Percentiles rank a stretch among this genome's conserved stretches.
phyloP scores from a whole-genome alignment of 2,797 vertebrate genomes.

The Microchirus variegatus region DNA sequence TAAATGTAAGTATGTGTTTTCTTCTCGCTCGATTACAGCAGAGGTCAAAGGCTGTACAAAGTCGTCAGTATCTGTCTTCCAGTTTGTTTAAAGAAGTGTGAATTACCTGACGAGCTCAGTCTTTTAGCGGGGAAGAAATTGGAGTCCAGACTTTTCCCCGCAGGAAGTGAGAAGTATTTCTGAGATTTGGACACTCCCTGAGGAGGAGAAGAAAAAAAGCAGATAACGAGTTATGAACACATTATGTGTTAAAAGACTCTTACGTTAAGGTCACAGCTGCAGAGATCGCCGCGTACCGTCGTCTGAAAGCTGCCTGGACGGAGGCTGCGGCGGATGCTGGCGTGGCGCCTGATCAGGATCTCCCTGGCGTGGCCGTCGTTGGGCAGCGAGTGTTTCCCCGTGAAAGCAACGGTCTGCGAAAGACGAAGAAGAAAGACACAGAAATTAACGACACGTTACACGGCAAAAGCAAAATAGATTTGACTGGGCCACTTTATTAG shows the following conservation, averaged over 20 bases:
- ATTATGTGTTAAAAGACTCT: too few relatives aligned
- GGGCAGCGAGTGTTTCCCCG: slow-evolving; percentile 87
- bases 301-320: slow-evolving; percentile 74
- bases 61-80: background rate
- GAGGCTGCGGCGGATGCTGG: slow-evolving; percentile 89
- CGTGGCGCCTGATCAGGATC: slow-evolving; percentile 92
- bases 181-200: slow-evolving; percentile 81
- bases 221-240: background rate
- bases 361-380: slow-evolving; percentile 88
- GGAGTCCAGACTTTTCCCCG: slow-evolving; percentile 87
- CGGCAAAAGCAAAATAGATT: background rate
- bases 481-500: too few relatives aligned
- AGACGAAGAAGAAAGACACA: background rate
- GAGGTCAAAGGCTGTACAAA: too few relatives aligned
- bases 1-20: too few relatives aligned
- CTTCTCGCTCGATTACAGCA: too few relatives aligned
- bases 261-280: background rate
- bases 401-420: slow-evolving; percentile 89
- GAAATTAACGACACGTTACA: background rate
- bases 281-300: slow-evolving; percentile 51
- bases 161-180: slow-evolving; percentile 91
- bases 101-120: slow-evolving; percentile 71
- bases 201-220: background rate
- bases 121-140: slow-evolving; percentile 80
- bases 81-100: background rate